Conservation (phyloP, 2,113 vertebrate genomes). For the Marcusenius ussheri region DNA sequence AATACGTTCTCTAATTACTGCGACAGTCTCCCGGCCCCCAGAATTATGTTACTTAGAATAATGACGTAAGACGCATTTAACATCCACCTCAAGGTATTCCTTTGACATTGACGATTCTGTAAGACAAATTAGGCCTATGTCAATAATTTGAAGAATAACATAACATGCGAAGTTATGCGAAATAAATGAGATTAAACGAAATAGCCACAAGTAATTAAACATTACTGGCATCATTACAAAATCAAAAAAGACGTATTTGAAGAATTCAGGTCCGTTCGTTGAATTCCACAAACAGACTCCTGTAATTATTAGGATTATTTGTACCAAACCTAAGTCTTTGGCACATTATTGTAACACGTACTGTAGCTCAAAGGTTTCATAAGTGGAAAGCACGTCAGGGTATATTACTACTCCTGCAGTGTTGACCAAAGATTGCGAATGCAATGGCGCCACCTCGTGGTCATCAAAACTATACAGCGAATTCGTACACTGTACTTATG, state of each 20-base stretch:
- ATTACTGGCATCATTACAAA: background rate
- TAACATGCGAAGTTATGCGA: background rate
- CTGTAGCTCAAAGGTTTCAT: background rate
- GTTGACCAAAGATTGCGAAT: background rate
- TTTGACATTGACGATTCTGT: background rate
- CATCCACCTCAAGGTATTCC: background rate
- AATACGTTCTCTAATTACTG: background rate
- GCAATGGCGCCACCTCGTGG: slow-evolving; percentile 16
- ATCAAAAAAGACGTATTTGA: background rate
- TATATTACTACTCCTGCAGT: background rate
- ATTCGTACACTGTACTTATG: background rate
- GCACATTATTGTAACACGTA: background rate
- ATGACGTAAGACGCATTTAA: background rate
- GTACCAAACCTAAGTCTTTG: background rate
- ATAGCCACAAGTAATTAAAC: background rate
- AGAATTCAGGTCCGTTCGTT: background rate
- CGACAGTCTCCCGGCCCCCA: background rate
- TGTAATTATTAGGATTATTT: background rate
- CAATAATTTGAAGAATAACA: background rate
- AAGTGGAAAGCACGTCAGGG: background rate
- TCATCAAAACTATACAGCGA: background rate
- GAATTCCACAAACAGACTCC: background rate
- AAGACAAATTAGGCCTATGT: background rate
- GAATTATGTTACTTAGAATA: background rate
- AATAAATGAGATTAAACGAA: background rate